Base-by-base conservation (phyloP, 2,888 invertebrate genomes). In the Plagodis pulveraria region DNA sequence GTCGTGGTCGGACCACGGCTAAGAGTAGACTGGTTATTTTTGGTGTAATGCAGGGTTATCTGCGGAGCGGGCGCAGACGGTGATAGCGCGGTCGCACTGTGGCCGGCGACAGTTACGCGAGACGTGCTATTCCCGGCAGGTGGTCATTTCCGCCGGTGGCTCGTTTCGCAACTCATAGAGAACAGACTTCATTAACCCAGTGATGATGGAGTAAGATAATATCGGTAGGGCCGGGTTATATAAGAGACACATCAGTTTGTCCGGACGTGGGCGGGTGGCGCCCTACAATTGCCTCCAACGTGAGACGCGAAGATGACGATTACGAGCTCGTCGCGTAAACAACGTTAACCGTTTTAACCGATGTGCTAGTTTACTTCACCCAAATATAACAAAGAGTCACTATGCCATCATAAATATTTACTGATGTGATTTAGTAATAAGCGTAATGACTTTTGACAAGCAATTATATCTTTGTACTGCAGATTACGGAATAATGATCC, bases 81-180 rank as follows among this genome's bases (percentile, higher is more conserved):
- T 88, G 92, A 89, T 90, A 88, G 84, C 85, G 86, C 87, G 88
- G 84, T 85, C 82, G 80, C 85, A 89, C 88, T 89, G 88, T 78
- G 79, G 81, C 86, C 80, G 85, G 86, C 85, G 86, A 84, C 86
- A 81, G 81, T 78, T 81, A 84, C 84, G 80, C 84, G 87, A 84
- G 86, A 85, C 85, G 86, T 75, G 86, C 92, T 92, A 92, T 92
- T 92, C 92, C 92, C 89, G 91, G 83, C 91, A 89, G 91, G 89
- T 91, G 88, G 86, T 86, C 87, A 84, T 84, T 90, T 90, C 90
- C 89, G 87, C 78, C 81, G 81, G 70, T 66, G 46, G 50, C 58
- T 75, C 80, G 79, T 91, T 91, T 90, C 91, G 87, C 86, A 91
- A 91, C 81, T 75, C 75, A 80, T 83, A 79, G 79, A 81, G 73